Evolutionary conservation across 2,888 invertebrate species (phyloP), one percentile per base, ranked within the genome.

Genomic region (Diadegma fenestrale): DNA sequence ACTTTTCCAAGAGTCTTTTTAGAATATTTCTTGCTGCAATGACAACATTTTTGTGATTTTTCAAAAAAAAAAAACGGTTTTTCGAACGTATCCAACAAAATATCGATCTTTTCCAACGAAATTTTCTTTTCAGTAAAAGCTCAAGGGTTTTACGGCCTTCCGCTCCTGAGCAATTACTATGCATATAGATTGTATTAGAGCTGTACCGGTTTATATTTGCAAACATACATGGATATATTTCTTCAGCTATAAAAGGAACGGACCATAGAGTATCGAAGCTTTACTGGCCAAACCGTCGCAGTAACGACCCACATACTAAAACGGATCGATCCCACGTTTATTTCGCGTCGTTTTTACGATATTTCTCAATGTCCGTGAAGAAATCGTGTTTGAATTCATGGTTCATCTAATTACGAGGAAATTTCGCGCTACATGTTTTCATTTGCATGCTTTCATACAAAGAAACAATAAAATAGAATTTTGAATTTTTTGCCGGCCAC

Each of bases 311-410:
- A 22, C 68, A 22, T 41, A 51, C 58, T 26, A 45, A 78, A 71
- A 30, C 68, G 68, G 81, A 73, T 84, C 84, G 48, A 81, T 84
- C 72, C 72, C 58, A 66, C 41, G 26, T 80, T 84, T 80, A 72
- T 80, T 72, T 66, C 80, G 76, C 54, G 41, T 64, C 48, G 66
- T 61, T 72, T 77, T 64, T 48, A 66, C 30, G 51, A 77, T 64
- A 73, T 22, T n/a, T 14, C n/a, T 48, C 37, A 14, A 45, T 71
- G 48, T 48, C 61, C 19, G 26, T 26, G 41, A 45, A 6, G 19
- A 22, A 61, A n/a, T 8, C n/a, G 33, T 26, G 48, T 30, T 4
- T 26, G 2, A 58, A 58, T 58, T 58, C 26, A 1, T 1, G 58
- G 58, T 26, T 26, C 14, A 26, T 58, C 14, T 58, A 8, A 58